Base-by-base conservation (phyloP, 2,797 vertebrate species). In the Xyrichtys novacula region DNA sequence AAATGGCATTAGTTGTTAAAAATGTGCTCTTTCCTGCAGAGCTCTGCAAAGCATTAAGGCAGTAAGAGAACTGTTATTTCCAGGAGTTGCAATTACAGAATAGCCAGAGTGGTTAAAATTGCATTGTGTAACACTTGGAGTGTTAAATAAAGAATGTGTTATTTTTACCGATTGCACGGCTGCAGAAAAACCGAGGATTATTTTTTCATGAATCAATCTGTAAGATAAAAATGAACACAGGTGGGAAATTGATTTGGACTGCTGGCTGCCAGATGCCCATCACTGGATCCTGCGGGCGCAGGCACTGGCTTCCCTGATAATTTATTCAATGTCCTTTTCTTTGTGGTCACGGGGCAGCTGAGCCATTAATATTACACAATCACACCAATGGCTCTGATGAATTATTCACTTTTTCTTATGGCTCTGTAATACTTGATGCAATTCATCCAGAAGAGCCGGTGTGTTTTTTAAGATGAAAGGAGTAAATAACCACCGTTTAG, bases 301-400 rank as follows among this genome's bases (percentile, higher is more conserved):
- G 80, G 57, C 58, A 67, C 46, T 43, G 74, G 67, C 80, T 84
- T 81, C 73, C 68, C 83, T 80, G 72, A 80, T 85, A 83, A 88
- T 70, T 70, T 81, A 87, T 88, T 88, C 85, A 80, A 80, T 83
- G 86, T 83, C 81, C 65, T 86, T 84, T 84, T 62, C 63, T 74
- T 59, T 71, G 78, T 89, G 86, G 84, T 84, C 80, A 84, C 69
- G 54, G 77, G 86, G 71, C 81, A 83, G 85, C 81, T 74, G 76
- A 88, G 73, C 83, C 86, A 89, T 90, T 90, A 91, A 90, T 89
- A 91, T 90, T 89, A 91, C 77, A 88, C 84, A 83, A 81, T 80
- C 76, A 79, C 77, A 84, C 81, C 85, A 80, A 81, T 78, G 76
- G 77, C 67, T 77, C 46, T 2, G 76, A 86, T 92, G 84, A 88